A percentile compares a stretch with the other conserved stretches of the same genome.
Evolutionary conservation across 2,888 invertebrate genomes (phyloP).

Genomic region (Hemaris fuciformis): DNA sequence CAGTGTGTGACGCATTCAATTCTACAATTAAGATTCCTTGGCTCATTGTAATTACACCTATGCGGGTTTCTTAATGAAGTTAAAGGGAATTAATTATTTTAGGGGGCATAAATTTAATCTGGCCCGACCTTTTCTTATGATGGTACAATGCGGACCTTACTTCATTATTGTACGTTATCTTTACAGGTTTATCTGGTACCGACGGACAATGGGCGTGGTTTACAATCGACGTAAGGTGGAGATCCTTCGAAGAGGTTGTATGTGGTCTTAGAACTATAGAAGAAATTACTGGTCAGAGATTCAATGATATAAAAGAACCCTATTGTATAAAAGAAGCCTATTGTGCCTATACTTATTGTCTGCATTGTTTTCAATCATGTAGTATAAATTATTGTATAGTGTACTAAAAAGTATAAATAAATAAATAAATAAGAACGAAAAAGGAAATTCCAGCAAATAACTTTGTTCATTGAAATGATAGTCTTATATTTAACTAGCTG

Average conservation of each 20-base stretch:
- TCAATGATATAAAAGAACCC: too few relatives aligned
- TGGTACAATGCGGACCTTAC: slow-evolving; percentile 55
- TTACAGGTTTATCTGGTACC: slow-evolving; percentile 41
- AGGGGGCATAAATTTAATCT: slow-evolving; percentile 77
- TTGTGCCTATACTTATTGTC: too few relatives aligned
- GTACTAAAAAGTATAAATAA: too few relatives aligned
- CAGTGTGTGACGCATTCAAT: slow-evolving; percentile 61
- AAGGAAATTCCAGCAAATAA: too few relatives aligned
- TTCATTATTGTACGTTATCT: slow-evolving; percentile 55
- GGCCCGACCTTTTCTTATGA: slow-evolving; percentile 72
- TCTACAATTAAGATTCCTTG: slow-evolving; percentile 80
- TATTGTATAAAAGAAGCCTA: too few relatives aligned
- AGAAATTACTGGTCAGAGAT: too few relatives aligned
- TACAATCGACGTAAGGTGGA: neutral
- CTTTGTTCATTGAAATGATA: too few relatives aligned
- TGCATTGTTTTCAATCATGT: too few relatives aligned
- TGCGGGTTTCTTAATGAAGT: slow-evolving; percentile 81
- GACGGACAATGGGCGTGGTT: slow-evolving; percentile 8
- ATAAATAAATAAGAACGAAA: too few relatives aligned
- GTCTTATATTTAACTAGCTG: too few relatives aligned
- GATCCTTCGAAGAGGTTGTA: neutral
- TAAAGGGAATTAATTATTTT: slow-evolving; percentile 81
- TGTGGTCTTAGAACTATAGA: neutral
- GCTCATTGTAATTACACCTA: slow-evolving; percentile 81
- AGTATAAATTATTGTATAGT: too few relatives aligned